A percentile compares a stretch with the other conserved stretches of the same genome.
Conservation (phyloP, 2,888 invertebrate genomes). For the Caenorhabditis plicata region DNA sequence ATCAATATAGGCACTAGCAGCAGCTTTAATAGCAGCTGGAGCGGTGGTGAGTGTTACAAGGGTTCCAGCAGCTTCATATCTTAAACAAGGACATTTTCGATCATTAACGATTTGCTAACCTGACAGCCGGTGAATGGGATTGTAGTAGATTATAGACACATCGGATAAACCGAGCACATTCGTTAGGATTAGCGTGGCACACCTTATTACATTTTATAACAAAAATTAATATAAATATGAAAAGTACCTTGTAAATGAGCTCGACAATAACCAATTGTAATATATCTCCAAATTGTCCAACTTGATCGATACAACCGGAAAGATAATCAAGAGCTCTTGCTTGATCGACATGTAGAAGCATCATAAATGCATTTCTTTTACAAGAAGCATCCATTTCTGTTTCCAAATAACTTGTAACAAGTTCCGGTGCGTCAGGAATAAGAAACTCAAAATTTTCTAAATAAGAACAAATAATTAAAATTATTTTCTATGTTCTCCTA, state of each 20-base stretch:
- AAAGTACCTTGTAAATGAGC: constrained; percentile 95
- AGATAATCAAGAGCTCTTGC: constrained; percentile 83
- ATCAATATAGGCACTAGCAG: constrained; percentile 96
- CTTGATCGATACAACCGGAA: constrained; percentile 68
- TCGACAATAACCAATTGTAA: constrained; percentile 97
- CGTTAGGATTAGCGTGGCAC: constrained; percentile 91
- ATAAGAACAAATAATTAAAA: constrained; percentile 6
- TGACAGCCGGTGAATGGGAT: constrained; percentile 90
- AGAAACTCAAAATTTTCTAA: constrained; percentile 87
- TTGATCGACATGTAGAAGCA: constrained; percentile 91
- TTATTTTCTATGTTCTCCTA: constrained; percentile 66
- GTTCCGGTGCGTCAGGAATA: constrained; percentile 96
- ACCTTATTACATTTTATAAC: no score
- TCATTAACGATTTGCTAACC: constrained; percentile 66
- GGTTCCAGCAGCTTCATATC: constrained; percentile 93
- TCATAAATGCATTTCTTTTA: constrained; percentile 96
- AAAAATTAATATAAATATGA: neutral
- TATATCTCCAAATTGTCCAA: constrained; percentile 89
- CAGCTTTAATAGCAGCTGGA: constrained; percentile 94
- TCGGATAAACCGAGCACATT: constrained; percentile 92
- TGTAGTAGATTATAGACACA: constrained; percentile 96
- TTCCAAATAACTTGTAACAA: constrained; percentile 89
- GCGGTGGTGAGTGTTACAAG: constrained; percentile 94
- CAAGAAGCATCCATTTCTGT: constrained; percentile 98
- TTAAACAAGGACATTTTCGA: constrained; percentile 4